A percentile compares a stretch with the other conserved stretches of the same genome.
These are phyloP conservation scores for Abrostola triplasia DNA, from an alignment of 2,888 invertebrate genomes.

Conservation along the genomic window DNA sequence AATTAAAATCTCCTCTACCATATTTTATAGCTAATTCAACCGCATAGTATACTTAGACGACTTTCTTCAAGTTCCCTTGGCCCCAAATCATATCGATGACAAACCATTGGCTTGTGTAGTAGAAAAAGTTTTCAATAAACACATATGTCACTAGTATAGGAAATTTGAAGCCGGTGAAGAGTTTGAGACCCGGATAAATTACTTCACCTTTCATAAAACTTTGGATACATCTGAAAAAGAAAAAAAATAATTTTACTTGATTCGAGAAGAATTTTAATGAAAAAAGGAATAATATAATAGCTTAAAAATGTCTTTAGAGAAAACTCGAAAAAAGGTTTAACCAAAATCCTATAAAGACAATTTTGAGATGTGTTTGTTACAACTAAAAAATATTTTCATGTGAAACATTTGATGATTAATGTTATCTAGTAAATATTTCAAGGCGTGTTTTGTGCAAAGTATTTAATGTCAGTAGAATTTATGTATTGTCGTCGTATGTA, in stretches of 20 bases:
- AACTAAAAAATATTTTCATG: background rate
- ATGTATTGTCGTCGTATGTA: no score
- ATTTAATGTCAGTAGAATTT: no score
- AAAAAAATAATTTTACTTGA: background rate
- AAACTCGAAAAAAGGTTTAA: no score
- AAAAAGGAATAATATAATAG: background rate
- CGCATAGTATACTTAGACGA: slow-evolving; percentile 18
- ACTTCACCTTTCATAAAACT: slow-evolving; percentile 69
- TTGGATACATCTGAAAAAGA: slow-evolving; percentile 65
- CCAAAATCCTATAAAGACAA: no score
- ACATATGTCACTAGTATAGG: slow-evolving; percentile 62
- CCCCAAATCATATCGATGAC: slow-evolving; percentile 76
- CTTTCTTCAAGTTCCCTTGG: slow-evolving; percentile 50
- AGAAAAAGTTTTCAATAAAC: slow-evolving; percentile 72
- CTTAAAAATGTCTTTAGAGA: background rate
- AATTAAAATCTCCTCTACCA: slow-evolving; percentile 6
- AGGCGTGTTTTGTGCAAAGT: background rate
- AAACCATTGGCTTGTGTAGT: slow-evolving; percentile 75
- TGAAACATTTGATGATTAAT: background rate
- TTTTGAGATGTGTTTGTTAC: no score
- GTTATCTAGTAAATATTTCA: background rate
- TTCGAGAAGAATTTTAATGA: background rate
- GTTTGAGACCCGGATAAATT: slow-evolving; percentile 73
- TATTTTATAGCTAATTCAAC: no score
- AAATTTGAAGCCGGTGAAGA: slow-evolving; percentile 61